Base-by-base conservation (phyloP, 1,140 invertebrate genomes). In the Neodiprion virginianus region DNA sequence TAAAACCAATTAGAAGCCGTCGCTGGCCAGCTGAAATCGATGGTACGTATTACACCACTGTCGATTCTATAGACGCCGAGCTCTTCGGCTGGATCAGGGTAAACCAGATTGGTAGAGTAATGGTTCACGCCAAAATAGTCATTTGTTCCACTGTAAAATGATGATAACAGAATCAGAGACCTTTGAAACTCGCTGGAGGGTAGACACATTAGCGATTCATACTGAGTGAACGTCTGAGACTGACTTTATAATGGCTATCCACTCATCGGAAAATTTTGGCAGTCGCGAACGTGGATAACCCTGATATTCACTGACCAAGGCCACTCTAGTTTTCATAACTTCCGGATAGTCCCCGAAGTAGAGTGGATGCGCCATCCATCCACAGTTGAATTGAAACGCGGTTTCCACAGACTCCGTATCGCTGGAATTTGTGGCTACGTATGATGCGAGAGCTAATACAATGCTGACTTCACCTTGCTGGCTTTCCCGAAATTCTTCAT, bases 221-320 rank as follows among this genome's bases (percentile, higher is more conserved):
- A 40, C 28, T 40, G 28, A 1, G 28, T 5, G 5, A 40, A 40
- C 28, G 28, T 40, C 17, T 21, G 8, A 17, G n/a, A 14, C n/a
- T 61, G 11, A 61, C 53, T 61, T 61, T 14, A 61, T 61, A 17
- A 61, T 61, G n/a, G 53, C 53, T 61, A 86, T 88, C 86, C 89
- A 89, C 73, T 88, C 81, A 23, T 82, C 78, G 14, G 86, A 86
- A 72, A 91, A 90, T 70, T 86, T 85, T 48, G 90, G 87, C 9
- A 91, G 78, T 21, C 90, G 86, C 4, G 89, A 82, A 23, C 82
- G 83, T 7, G 76, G 61, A 7, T 89, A 81, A 70, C 89, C 88
- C 79, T 91, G 90, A 1, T 79, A 79, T 70, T 75, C 74, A 77
- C 90, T 91, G 74, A 88, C 87, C 12, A 82, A 81, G 3, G 83